A percentile compares a stretch with the other conserved stretches of the same genome.
These are phyloP conservation scores for Siphlonurus alternatus DNA, from an alignment of 2,888 invertebrate genomes.

Conservation along the genomic window DNA sequence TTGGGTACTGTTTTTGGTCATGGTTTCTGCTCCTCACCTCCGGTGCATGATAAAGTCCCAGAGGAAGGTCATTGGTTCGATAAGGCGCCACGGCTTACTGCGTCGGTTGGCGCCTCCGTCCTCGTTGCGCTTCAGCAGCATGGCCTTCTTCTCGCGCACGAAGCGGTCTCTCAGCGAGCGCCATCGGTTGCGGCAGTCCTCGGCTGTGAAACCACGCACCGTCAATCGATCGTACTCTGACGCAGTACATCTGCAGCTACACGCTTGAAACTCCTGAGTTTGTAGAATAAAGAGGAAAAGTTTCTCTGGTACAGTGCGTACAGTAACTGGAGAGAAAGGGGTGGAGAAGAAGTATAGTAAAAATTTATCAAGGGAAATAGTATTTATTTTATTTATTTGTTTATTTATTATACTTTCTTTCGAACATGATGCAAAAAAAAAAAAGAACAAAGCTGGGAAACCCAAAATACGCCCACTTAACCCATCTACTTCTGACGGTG, in stretches of 20 bases:
- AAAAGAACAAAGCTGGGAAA: too few relatives aligned
- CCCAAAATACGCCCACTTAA: too few relatives aligned
- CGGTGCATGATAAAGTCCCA: conserved; percentile 13
- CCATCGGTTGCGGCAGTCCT: conserved; percentile 13
- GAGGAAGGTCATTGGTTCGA: conserved; percentile 14
- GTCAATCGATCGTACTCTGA: too few relatives aligned
- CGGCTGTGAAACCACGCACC: conserved; percentile 8
- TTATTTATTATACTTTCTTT: not conserved
- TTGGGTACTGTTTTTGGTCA: too few relatives aligned
- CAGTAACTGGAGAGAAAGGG: too few relatives aligned
- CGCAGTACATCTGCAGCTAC: too few relatives aligned
- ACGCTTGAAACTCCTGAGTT: too few relatives aligned
- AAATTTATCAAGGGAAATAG: not conserved
- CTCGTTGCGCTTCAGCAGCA: conserved; percentile 2
- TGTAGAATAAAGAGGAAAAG: too few relatives aligned
- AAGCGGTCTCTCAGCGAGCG: conserved; percentile 13
- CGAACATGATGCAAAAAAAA: not conserved
- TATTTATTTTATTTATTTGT: not conserved
- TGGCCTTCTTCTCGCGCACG: conserved; percentile 14
- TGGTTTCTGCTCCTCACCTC: too few relatives aligned
- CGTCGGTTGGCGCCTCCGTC: conserved; percentile 8
- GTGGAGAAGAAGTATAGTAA: too few relatives aligned
- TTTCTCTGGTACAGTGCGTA: too few relatives aligned
- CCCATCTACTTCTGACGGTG: too few relatives aligned
- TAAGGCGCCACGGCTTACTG: conserved; percentile 12